These are phyloP conservation scores for Drosophila borealis DNA, from an alignment of 2,888 invertebrate species.

Conservation along the genomic window DNA sequence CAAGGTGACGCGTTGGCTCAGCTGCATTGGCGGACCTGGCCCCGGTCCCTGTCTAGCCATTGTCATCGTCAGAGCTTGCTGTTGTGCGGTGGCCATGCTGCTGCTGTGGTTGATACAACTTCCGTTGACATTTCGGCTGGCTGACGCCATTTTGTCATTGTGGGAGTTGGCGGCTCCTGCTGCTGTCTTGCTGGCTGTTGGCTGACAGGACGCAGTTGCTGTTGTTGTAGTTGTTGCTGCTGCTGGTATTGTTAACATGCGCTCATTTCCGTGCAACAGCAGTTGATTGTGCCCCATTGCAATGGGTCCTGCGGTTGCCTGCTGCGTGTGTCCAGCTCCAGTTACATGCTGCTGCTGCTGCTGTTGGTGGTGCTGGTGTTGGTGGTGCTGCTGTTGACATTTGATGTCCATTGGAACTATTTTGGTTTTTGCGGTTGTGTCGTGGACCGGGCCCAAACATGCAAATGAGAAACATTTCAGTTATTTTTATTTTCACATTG, in stretches of 20 bases:
- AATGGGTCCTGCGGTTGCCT: slow-evolving; percentile 46
- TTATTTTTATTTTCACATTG: slow-evolving; percentile 75
- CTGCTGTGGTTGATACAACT: slow-evolving; percentile 76
- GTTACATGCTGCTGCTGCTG: slow-evolving; percentile 58
- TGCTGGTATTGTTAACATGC: slow-evolving; percentile 84
- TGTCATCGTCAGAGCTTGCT: slow-evolving; percentile 31
- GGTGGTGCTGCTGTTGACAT: slow-evolving; percentile 81
- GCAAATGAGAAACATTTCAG: slow-evolving; percentile 78
- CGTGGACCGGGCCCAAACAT: slow-evolving; percentile 53
- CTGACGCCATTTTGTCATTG: slow-evolving; percentile 78
- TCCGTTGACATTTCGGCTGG: slow-evolving; percentile 77
- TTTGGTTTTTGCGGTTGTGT: slow-evolving; percentile 79
- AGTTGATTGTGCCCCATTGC: slow-evolving; percentile 77
- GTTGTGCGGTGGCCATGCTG: slow-evolving; percentile 48
- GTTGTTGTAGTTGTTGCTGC: slow-evolving; percentile 72
- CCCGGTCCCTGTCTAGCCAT: slow-evolving; percentile 55
- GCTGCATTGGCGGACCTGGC: slow-evolving; percentile 53
- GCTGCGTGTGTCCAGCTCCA: slow-evolving; percentile 31
- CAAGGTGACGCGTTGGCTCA: slow-evolving; percentile 70
- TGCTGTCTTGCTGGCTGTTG: slow-evolving; percentile 42
- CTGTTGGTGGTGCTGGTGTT: slow-evolving; percentile 64
- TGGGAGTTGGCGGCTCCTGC: slow-evolving; percentile 52
- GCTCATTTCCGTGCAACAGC: slow-evolving; percentile 84
- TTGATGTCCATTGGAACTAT: slow-evolving; percentile 85
- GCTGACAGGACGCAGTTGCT: slow-evolving; percentile 53